These are phyloP conservation scores for Netelia virgata DNA, from an alignment of 2,888 invertebrate species.

Conservation along the genomic window DNA sequence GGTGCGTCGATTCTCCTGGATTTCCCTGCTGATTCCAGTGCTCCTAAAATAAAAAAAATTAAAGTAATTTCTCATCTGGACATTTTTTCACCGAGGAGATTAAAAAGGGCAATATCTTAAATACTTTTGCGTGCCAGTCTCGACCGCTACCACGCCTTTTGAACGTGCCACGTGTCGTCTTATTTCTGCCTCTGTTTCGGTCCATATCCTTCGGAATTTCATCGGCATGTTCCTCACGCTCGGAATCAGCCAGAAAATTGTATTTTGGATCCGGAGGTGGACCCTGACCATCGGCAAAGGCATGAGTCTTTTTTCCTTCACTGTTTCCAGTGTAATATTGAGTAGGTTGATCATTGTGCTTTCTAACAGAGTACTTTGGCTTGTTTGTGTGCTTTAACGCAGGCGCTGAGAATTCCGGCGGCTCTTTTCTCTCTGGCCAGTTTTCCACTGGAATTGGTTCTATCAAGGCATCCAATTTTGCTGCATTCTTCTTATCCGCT, in stretches of 20 bases:
- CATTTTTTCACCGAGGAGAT: neutral
- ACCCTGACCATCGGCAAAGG: conserved; percentile 82
- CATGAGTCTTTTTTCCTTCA: conserved; percentile 79
- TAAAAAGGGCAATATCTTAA: neutral
- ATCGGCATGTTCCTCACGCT: conserved; percentile 80
- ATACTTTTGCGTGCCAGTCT: conserved; percentile 61
- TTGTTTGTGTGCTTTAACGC: conserved; percentile 73
- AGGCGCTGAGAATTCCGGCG: conserved; percentile 80
- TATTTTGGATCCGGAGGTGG: conserved; percentile 85
- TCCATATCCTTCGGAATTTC: conserved; percentile 73
- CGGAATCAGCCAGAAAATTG: conserved; percentile 84
- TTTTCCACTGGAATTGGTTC: conserved; percentile 83
- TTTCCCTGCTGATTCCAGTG: conserved; percentile 60
- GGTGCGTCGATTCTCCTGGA: conserved; percentile 66
- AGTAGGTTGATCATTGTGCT: conserved; percentile 70
- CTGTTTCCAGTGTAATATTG: conserved; percentile 76
- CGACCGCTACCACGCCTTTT: conserved; percentile 73
- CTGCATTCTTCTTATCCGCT: conserved; percentile 84
- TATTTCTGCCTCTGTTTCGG: conserved; percentile 75
- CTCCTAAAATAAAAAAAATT: conserved; percentile 42
- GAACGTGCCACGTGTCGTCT: conserved; percentile 71
- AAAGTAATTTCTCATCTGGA: too few relatives aligned
- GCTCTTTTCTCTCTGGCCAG: conserved; percentile 84
- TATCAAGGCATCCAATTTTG: conserved; percentile 84
- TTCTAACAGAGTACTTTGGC: conserved; percentile 66